A percentile compares a stretch with the other conserved stretches of the same genome.
phyloP scores from a whole-genome alignment of 2,113 vertebrate genomes.

The Collichthys lucidus region DNA sequence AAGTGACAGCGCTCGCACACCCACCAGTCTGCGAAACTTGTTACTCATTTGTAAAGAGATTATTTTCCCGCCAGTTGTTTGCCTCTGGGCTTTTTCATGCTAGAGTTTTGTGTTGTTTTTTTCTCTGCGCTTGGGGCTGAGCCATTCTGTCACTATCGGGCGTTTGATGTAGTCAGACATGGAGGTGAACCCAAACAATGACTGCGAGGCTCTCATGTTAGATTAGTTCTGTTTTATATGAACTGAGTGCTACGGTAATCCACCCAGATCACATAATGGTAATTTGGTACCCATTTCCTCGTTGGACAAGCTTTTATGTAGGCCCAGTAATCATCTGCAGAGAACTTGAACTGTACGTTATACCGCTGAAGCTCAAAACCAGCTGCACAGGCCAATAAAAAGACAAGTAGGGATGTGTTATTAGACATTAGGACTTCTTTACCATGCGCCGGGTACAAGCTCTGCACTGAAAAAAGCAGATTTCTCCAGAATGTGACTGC shows the following conservation, averaged over 20 bases:
- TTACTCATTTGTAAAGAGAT: conserved; percentile 53
- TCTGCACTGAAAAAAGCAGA: conserved; percentile 60
- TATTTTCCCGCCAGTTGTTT: conserved; percentile 14
- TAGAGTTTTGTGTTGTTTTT: conserved; percentile 11
- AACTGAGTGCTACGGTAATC: conserved; percentile 74
- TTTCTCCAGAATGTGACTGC: conserved; percentile 55
- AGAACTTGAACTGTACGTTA: conserved; percentile 58
- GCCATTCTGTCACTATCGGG: conserved; percentile 46
- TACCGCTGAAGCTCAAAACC: conserved; percentile 74
- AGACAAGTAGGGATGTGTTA: conserved; percentile 69
- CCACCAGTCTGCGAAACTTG: conserved; percentile 38
- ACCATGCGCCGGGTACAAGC: conserved; percentile 46
- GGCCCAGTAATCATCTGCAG: conserved; percentile 75
- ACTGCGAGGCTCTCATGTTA: conserved; percentile 55
- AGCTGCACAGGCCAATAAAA: conserved; percentile 76
- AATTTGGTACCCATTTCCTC: conserved; percentile 76
- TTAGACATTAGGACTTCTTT: conserved; percentile 68
- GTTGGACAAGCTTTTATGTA: conserved; percentile 72
- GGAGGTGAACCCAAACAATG: conserved; percentile 67
- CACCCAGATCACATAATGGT: conserved; percentile 78
- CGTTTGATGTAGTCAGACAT: conserved; percentile 50
- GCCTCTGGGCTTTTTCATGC: conserved; percentile 29
- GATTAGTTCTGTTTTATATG: conserved; percentile 76
- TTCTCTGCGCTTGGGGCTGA: neutral
- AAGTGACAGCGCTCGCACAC: conserved; percentile 47